Evolutionary conservation across 1,140 invertebrate species (phyloP).

Genomic region (Elymnias hypermnestra): DNA sequence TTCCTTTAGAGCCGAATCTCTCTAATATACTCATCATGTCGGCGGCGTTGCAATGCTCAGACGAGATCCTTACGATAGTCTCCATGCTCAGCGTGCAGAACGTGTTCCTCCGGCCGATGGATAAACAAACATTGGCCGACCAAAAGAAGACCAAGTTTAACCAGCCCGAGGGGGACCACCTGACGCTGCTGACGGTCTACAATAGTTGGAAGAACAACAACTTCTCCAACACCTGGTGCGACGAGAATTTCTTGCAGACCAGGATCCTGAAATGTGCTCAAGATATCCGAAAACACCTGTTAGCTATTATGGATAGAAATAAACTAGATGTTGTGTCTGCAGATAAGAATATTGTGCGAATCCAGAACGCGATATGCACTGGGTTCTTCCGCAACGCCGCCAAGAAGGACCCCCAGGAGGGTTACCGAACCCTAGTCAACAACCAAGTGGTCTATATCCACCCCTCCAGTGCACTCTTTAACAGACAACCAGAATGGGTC

Average conservation of each 20-base stretch:
- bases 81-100: conserved; percentile 99
- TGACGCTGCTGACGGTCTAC: conserved; percentile 98
- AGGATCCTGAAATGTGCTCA: conserved; percentile 97
- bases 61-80: conserved; percentile 98
- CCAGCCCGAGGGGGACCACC: conserved; percentile 98
- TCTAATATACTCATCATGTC: conserved; percentile 99
- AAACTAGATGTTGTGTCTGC: conserved; percentile 98
- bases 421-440: conserved; percentile 97
- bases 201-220: conserved; percentile 99
- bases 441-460: conserved; percentile 99
- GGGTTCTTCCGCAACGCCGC: conserved; percentile 99
- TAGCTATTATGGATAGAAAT: conserved; percentile 99
- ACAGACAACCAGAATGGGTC: conserved; percentile 89
- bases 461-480: conserved; percentile 98
- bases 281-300: conserved; percentile 97
- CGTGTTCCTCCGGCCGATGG: conserved; percentile 97
- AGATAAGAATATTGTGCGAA: conserved; percentile 94
- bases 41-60: conserved; percentile 97
- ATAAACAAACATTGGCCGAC: conserved; percentile 98
- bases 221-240: conserved; percentile 99
- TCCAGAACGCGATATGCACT: conserved; percentile 99
- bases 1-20: conserved; percentile 98
- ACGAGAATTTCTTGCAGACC: conserved; percentile 99
- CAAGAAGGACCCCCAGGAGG: conserved; percentile 99
- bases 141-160: conserved; percentile 99